These are phyloP conservation scores for Ceratotherium simum DNA, from an alignment of 2,113 vertebrate genomes.

Conservation along the genomic window DNA sequence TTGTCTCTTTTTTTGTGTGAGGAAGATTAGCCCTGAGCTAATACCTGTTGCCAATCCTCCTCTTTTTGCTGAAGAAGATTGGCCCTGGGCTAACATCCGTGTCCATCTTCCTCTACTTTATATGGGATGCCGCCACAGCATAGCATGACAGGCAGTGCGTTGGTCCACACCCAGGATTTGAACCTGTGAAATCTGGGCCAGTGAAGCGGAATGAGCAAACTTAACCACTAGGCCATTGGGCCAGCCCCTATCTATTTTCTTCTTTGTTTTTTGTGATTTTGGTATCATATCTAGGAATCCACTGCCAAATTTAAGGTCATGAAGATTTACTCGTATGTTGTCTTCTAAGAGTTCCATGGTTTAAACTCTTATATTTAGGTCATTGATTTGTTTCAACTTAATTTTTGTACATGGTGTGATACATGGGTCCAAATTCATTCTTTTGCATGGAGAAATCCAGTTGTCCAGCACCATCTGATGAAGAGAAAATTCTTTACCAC, in stretches of 20 bases:
- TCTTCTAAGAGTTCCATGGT: background rate
- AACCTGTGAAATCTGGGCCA: too few species aligned
- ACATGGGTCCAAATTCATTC: background rate
- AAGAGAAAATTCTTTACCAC: slow-evolving; percentile 28
- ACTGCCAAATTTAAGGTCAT: background rate
- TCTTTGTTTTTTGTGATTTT: background rate
- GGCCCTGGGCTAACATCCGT: too few species aligned
- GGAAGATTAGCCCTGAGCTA: too few species aligned
- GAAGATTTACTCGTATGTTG: background rate
- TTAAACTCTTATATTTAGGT: background rate
- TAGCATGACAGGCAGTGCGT: too few species aligned
- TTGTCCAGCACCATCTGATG: background rate
- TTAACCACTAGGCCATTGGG: too few species aligned
- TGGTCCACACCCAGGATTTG: too few species aligned
- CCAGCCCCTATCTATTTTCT: background rate
- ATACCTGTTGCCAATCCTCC: too few species aligned
- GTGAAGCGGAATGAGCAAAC: too few species aligned
- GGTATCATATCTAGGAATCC: background rate
- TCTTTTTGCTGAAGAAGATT: too few species aligned
- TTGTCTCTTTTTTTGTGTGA: background rate
- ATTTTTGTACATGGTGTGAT: background rate
- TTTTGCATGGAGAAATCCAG: background rate
- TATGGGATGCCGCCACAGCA: too few species aligned
- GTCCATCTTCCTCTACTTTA: too few species aligned
- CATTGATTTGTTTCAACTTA: background rate